Base-by-base conservation (phyloP, 2,888 invertebrate genomes). In the Drosophila ezoana region DNA sequence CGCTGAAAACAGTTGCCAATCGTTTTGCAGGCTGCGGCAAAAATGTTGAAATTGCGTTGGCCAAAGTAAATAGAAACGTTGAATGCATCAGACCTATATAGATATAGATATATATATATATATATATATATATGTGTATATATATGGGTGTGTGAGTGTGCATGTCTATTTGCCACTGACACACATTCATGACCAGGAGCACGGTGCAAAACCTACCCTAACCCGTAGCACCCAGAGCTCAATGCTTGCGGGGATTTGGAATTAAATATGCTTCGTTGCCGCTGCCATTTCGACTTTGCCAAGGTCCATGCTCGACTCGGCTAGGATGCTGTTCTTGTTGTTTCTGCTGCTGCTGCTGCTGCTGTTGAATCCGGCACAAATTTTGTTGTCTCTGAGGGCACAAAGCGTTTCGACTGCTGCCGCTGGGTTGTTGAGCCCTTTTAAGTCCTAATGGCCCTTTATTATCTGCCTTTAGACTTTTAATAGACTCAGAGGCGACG, bases 401-500 rank as follows among this genome's bases (percentile, higher is more conserved):
- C 75, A 74, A 74, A 74, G 74, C 71, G 63, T 52, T 76, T 54
- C 65, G 48, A 56, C 70, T 71, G 72, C 64, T 74, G 77, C 74
- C 77, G 81, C 77, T 81, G 87, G 75, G 86, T 82, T 89, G 91
- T 82, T 90, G 91, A 91, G 91, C 90, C 91, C 90, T 91, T 91
- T 91, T 90, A 91, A 91, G 90, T 90, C 89, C 90, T 90, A 91
- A 91, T 91, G 90, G 91, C 89, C 90, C 91, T 91, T 91, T 91
- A 91, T 91, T 91, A 91, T 91, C 91, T 91, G 90, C 90, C 90
- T 90, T 90, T 90, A 90, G 90, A 89, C 91, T 90, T 91, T 91
- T 91, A 91, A 91, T 91, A 91, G 91, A 91, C 91, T 91, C 90
- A 82, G 79, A 86, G 79, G 79, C 83, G 85, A 91, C 90, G 90